Evolutionary conservation across 1,140 invertebrate genomes (phyloP).

Genomic region (Aphis craccivora): DNA sequence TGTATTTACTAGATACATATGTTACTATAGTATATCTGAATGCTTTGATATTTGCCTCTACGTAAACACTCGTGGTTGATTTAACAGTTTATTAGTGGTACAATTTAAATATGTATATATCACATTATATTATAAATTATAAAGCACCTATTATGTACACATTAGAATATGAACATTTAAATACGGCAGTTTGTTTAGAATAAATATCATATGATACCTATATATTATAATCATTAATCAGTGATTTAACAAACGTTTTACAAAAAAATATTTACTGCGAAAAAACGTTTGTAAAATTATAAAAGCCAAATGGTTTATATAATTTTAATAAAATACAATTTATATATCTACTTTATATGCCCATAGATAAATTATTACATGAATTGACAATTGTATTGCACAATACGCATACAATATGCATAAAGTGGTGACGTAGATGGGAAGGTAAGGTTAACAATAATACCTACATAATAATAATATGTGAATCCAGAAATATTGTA

Average conservation of each 20-base stretch:
- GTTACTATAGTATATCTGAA: neutral
- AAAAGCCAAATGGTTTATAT: too few relatives aligned
- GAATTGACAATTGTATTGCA: too few relatives aligned
- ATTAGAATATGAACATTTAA: neutral
- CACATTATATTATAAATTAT: conserved; percentile 1
- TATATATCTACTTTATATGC: too few relatives aligned
- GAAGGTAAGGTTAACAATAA: too few relatives aligned
- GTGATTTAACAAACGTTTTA: neutral
- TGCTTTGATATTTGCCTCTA: neutral
- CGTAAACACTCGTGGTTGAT: neutral
- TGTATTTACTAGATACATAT: neutral
- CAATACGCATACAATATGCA: too few relatives aligned
- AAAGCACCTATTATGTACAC: neutral
- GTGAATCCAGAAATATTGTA: too few relatives aligned
- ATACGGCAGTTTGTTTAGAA: neutral
- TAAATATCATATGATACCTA: neutral
- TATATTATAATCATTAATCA: neutral
- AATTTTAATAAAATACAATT: too few relatives aligned
- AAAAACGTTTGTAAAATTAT: too few relatives aligned
- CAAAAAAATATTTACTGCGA: too few relatives aligned
- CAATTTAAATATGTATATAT: neutral
- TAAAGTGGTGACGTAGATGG: too few relatives aligned
- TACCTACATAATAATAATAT: too few relatives aligned
- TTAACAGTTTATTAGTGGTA: conserved; percentile 17
- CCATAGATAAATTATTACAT: too few relatives aligned